These are phyloP conservation scores for Melipona beecheii DNA, from an alignment of 2,888 invertebrate genomes.

Conservation along the genomic window DNA sequence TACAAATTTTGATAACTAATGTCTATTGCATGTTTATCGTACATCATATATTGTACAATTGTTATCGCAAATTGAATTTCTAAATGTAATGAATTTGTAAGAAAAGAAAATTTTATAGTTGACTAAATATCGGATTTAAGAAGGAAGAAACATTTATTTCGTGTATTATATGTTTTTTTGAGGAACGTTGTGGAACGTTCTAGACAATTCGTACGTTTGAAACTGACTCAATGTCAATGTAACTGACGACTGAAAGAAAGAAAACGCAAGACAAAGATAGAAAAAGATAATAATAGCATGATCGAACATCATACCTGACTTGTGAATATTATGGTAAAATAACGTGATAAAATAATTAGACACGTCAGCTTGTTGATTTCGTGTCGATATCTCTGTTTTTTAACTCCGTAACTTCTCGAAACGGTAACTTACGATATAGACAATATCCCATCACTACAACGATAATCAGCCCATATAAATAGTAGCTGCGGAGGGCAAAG, in stretches of 20 bases:
- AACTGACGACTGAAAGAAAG: background rate
- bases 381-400: constrained; percentile 3
- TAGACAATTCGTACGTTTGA: background rate
- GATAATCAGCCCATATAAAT: constrained; percentile 36
- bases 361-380: background rate
- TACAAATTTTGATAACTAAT: too few relatives aligned
- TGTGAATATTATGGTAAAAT: background rate
- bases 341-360: background rate
- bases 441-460: background rate
- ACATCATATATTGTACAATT: too few relatives aligned
- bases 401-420: constrained; percentile 27
- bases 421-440: background rate
- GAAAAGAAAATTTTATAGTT: too few relatives aligned
- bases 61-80: too few relatives aligned
- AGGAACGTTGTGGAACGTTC: background rate
- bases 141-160: too few relatives aligned
- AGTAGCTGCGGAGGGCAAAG: background rate
- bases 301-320: background rate
- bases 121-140: too few relatives aligned
- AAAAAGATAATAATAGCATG: background rate
- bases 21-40: too few relatives aligned
- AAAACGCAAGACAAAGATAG: background rate
- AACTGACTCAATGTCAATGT: background rate
- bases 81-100: too few relatives aligned
- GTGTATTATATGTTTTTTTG: background rate